Percentiles rank a stretch among this genome's conserved stretches.
Evolutionary conservation across 2,113 vertebrate genomes (phyloP).

Genomic region (Eubucco bourcierii): DNA sequence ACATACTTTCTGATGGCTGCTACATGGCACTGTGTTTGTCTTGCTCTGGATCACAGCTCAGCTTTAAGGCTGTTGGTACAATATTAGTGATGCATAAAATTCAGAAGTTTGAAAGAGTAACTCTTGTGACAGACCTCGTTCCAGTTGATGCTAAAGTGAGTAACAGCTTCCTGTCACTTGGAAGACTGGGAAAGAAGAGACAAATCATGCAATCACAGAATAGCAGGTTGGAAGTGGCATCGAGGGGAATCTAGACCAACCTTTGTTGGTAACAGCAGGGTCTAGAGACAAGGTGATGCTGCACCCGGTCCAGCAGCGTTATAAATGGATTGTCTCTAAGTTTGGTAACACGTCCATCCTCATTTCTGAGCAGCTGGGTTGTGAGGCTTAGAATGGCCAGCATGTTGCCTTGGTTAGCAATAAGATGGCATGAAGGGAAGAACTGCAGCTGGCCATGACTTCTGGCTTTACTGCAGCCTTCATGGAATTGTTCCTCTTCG

Average conservation of each 20-base stretch:
- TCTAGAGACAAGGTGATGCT: neutral
- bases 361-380: neutral
- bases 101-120: neutral
- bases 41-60: neutral
- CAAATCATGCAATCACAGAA: neutral
- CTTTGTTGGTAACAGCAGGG: neutral
- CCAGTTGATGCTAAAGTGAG: neutral
- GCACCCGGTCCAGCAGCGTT: neutral
- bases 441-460: neutral
- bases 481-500: neutral
- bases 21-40: fast-evolving
- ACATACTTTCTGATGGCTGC: neutral
- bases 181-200: neutral
- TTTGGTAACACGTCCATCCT: neutral
- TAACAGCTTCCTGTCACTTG: neutral
- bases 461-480: neutral
- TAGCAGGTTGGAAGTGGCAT: neutral
- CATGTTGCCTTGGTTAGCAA: neutral
- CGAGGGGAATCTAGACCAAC: neutral
- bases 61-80: neutral
- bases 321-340: neutral
- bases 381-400: neutral
- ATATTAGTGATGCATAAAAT: neutral
- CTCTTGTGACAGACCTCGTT: neutral
- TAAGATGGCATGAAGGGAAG: neutral